Base-by-base conservation (phyloP, 1,140 invertebrate species). In the Cardiocondyla obscurior region DNA sequence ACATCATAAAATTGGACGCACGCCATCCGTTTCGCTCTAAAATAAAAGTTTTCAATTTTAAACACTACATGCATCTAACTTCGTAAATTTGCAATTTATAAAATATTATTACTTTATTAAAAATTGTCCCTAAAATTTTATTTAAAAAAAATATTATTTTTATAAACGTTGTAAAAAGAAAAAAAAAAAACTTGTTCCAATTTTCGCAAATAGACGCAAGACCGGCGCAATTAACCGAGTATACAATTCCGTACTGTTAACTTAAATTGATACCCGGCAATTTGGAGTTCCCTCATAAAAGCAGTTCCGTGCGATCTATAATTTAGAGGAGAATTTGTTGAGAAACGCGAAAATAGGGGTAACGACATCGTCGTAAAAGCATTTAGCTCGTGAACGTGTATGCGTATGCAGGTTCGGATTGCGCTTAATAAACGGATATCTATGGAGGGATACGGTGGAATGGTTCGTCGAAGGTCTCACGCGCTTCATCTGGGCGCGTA, bases 361-460 rank as follows among this genome's bases (percentile, higher is more conserved):
- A 57, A 30, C 36, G 36, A 30, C 12, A 19, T 22, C 19, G 28
- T 53, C 14, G 72, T n/a, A 22, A 30, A 46, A 4, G 39, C 19
- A 64, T 76, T 28, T 76, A 46, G 42, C 28, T 30, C 30, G 33
- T 16, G 14, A 69, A n/a, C 6, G 3, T 25, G 28, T 39, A 39
- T 39, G 30, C 46, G 16, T 14, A 73, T n/a, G n/a, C 53, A 44
- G 3, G 53, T 51, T 46, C 12, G 28, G 22, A 51, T 67, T 67
- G 33, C 55, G 58, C 16, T 51, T 58, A 58, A 73, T 73, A 39
- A 72, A 72, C 46, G 49, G 14, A 73, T 73, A 73, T 16, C 25
- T 49, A 33, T 44, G n/a, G 55, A n/a, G 44, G 25, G 22, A 22
- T 14, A 33, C 70, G 12, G 57, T 46, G 28, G 33, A 58, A 62